Evolutionary conservation across 2,888 invertebrate genomes (phyloP), one percentile per base, ranked within the genome.

Genomic region (Drosophila koepferae): DNA sequence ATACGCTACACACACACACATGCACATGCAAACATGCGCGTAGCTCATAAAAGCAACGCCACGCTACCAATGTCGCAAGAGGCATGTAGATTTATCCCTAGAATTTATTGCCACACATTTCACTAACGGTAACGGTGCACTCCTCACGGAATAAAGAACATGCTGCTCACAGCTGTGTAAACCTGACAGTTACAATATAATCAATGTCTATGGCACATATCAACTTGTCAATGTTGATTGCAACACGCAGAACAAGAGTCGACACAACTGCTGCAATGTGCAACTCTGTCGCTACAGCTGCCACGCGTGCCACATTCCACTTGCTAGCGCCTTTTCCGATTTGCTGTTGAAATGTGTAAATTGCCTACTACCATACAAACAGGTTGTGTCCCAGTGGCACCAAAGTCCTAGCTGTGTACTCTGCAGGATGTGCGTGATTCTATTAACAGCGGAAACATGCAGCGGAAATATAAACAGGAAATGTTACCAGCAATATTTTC

Each of bases 381-480:
- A 36, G 20, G 44, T 10, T 36, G 34, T 31, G 49, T 53, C 59
- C 55, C 75, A 56, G 18, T 34, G 59, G 68, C 31, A 60, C 43
- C 53, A 9, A 6, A 56, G 43, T 31, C 34, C 46, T 38, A 48
- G 48, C 40, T 51, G 28, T 38, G 20, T 40, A 18, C 46, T 41
- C 49, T 20, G 10, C 67, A 71, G 77, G 74, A 75, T 79, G 85
- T 89, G 84, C 85, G 89, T 84, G 85, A 68, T 53, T 69, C 62
- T 69, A 78, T 69, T 62, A 74, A 41, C 70, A 49, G 62, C 69
- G 90, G 88, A 81, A 90, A 88, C 75, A 70, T 60, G 72, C 77
- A 74, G 40, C 90, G 90, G 86, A 90, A 88, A 82, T 80, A 80
- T 76, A 73, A 86, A 77, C 80, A 81, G 90, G 88, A 90, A 78